Percentiles rank a stretch among this genome's conserved stretches.
Conservation (phyloP, 1,140 invertebrate genomes). For the Panagrolaimus sp. region DNA sequence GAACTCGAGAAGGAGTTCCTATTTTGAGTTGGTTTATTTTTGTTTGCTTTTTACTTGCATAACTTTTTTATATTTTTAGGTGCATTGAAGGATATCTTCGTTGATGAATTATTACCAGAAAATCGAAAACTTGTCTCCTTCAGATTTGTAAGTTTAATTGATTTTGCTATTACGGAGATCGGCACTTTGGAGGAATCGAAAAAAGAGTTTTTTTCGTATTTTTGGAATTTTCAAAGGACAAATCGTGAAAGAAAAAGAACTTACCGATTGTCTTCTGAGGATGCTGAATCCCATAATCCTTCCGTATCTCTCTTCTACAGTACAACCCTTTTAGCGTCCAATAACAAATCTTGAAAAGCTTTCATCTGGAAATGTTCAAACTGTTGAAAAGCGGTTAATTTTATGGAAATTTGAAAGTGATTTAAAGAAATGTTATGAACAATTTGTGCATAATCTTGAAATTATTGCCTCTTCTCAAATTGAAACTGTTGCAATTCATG, state of each 20-base stretch:
- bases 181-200: no score
- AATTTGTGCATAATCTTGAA: slow-evolving; percentile 24
- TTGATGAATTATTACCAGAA: slow-evolving; percentile 71
- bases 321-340: slow-evolving; percentile 63
- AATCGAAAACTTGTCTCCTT: slow-evolving; percentile 71
- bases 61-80: no score
- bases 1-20: slow-evolving; percentile 71
- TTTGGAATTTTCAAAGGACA: no score
- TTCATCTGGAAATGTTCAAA: slow-evolving; percentile 59
- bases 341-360: slow-evolving; percentile 56
- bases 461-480: slow-evolving; percentile 33
- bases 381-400: slow-evolving; percentile 63
- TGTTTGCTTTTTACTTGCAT: no score
- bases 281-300: no score
- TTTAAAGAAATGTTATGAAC: slow-evolving; percentile 68
- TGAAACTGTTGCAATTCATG: slow-evolving; percentile 46
- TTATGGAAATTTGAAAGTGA: slow-evolving; percentile 76
- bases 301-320: neutral
- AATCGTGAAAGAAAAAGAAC: no score
- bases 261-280: no score
- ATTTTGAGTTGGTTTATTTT: slow-evolving; percentile 65
- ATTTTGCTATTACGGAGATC: no score
- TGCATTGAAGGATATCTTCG: slow-evolving; percentile 73
- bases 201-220: no score
- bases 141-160: slow-evolving; percentile 62